Evolutionary conservation across 2,113 vertebrate species (phyloP).

Genomic region (Dissostichus mawsoni): DNA sequence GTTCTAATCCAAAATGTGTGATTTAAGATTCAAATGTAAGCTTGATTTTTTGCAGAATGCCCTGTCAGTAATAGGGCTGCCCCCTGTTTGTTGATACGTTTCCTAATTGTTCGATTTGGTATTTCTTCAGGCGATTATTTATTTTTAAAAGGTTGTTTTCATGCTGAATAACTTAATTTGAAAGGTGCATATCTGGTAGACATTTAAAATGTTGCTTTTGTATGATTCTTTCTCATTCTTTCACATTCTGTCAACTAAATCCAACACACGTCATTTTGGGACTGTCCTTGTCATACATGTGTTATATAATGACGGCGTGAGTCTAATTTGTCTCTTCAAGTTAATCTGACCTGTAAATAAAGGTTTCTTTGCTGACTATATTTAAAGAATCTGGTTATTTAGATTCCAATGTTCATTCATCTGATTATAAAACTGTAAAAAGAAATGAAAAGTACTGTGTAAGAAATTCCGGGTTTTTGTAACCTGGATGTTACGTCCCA

Average conservation of each 20-base stretch:
- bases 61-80: too few relatives aligned
- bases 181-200: too few relatives aligned
- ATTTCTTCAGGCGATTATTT: too few relatives aligned
- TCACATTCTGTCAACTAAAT: too few relatives aligned
- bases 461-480: neutral
- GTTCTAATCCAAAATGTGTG: neutral
- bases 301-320: neutral
- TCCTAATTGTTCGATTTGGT: too few relatives aligned
- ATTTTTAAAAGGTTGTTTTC: too few relatives aligned
- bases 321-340: neutral
- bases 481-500: neutral
- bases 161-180: too few relatives aligned
- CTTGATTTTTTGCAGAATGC: neutral
- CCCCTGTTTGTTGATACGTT: too few relatives aligned
- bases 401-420: neutral
- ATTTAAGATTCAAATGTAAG: neutral
- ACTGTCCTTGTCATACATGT: neutral
- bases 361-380: neutral
- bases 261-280: too few relatives aligned
- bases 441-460: neutral
- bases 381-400: neutral
- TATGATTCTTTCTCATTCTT: too few relatives aligned
- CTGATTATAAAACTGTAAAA: neutral
- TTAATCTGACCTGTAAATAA: neutral
- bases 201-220: too few relatives aligned